Evolutionary conservation across 1,140 invertebrate species (phyloP).

Genomic region (Belonocnema kinseyi): DNA sequence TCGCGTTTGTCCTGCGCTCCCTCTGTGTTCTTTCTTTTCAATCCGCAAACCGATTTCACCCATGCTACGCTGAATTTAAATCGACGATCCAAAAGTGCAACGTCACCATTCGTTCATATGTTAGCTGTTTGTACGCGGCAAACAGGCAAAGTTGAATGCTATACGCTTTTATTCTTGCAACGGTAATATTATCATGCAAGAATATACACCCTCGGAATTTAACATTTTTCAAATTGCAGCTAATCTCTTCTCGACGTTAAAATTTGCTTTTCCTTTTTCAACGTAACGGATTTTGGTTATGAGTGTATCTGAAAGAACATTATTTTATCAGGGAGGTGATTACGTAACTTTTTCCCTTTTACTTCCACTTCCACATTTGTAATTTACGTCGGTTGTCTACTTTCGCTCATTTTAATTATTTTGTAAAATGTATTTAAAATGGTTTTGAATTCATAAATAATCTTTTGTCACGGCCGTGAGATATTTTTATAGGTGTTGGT

Average conservation of each 20-base stretch:
- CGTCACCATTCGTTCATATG: constrained; percentile 74
- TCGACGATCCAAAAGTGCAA: constrained; percentile 68
- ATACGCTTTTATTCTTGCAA: constrained; percentile 42
- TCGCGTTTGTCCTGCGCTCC: constrained; percentile 58
- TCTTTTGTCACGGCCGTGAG: no score
- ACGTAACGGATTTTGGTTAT: neutral
- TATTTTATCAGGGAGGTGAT: no score
- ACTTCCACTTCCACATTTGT: no score
- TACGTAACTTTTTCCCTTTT: no score
- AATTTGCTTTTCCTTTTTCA: constrained; percentile 5
- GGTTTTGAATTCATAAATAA: no score
- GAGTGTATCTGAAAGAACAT: no score
- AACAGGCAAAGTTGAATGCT: constrained; percentile 46
- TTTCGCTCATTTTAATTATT: no score
- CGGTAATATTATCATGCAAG: constrained; percentile 47
- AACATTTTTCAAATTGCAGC: constrained; percentile 59
- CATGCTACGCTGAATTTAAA: constrained; percentile 69
- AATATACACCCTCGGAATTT: constrained; percentile 54
- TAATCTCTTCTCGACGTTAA: constrained; percentile 3
- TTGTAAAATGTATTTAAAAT: no score
- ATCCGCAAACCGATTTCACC: constrained; percentile 62
- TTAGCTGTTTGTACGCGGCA: constrained; percentile 66
- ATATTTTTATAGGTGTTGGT: no score
- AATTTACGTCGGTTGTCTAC: no score
- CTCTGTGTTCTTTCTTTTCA: constrained; percentile 55